These are phyloP conservation scores for Antheraea assamensis DNA, from an alignment of 2,888 invertebrate genomes.

Conservation along the genomic window DNA sequence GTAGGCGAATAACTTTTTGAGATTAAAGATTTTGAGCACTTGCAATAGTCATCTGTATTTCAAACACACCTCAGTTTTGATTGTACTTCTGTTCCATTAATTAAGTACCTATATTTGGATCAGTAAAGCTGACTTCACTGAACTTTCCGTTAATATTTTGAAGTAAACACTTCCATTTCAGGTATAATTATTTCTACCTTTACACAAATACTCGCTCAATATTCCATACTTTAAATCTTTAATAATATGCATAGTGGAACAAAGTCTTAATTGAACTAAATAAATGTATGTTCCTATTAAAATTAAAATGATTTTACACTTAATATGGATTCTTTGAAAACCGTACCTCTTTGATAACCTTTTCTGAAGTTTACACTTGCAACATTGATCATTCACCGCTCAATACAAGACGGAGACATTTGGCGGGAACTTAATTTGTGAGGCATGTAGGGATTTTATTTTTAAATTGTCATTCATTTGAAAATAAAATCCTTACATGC, in stretches of 20 bases:
- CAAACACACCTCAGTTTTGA: not conserved
- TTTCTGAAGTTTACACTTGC: not conserved
- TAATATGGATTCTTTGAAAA: not conserved
- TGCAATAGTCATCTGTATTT: not conserved
- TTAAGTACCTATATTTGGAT: not conserved
- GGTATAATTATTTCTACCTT: not conserved
- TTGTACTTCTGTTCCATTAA: not conserved
- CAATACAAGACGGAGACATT: not conserved
- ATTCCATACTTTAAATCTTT: not conserved
- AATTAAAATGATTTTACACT: not conserved
- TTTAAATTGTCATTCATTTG: too few relatives aligned
- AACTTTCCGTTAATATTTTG: not conserved
- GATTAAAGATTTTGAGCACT: not conserved
- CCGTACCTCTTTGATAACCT: not conserved
- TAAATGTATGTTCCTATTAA: not conserved
- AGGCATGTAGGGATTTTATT: not conserved
- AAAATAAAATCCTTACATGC: too few relatives aligned
- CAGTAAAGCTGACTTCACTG: not conserved
- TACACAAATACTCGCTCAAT: not conserved
- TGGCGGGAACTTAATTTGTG: constrained; percentile 2
- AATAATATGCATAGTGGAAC: not conserved
- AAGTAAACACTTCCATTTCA: not conserved
- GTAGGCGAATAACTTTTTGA: too few relatives aligned
- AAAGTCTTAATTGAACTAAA: not conserved
- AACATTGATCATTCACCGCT: not conserved